Conservation (phyloP, 2,113 vertebrate species). For the Clarias magur region DNA sequence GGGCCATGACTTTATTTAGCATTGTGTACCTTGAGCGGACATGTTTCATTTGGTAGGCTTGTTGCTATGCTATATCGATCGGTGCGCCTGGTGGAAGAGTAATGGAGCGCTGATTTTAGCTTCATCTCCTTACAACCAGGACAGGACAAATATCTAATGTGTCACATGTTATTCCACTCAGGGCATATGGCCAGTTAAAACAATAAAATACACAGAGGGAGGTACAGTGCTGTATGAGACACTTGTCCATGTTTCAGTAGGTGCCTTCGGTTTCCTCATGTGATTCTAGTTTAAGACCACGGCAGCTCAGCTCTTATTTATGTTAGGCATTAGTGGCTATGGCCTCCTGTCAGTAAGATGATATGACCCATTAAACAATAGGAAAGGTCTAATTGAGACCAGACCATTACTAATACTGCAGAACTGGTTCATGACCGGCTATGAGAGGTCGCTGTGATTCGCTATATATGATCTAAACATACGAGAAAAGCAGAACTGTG, state of each 20-base stretch:
- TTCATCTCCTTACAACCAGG: constrained; percentile 24
- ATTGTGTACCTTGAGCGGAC: constrained; percentile 75
- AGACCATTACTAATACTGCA: constrained; percentile 61
- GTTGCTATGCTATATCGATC: constrained; percentile 74
- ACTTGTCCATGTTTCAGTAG: neutral
- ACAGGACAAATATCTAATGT: constrained; percentile 26
- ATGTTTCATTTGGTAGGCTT: constrained; percentile 74
- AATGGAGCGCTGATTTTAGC: constrained; percentile 63
- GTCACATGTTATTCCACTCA: constrained; percentile 31
- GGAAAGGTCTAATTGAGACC: constrained; percentile 66
- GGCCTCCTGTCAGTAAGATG: constrained; percentile 66
- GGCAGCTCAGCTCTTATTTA: constrained; percentile 72
- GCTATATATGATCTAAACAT: constrained; percentile 9
- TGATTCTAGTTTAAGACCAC: constrained; percentile 29
- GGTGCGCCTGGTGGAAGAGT: constrained; percentile 72
- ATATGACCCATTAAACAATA: constrained; percentile 65
- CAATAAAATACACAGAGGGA: constrained; percentile 11
- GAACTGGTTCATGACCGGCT: constrained; percentile 50
- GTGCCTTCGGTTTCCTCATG: neutral
- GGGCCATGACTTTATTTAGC: constrained; percentile 73
- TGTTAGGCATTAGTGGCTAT: constrained; percentile 69
- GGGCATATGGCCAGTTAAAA: constrained; percentile 23
- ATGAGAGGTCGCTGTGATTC: neutral
- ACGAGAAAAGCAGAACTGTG: neutral
- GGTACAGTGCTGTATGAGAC: neutral